Percentiles rank a stretch among this genome's conserved stretches.
Evolutionary conservation across 2,797 vertebrate genomes (phyloP).

Genomic region (Crypturellus tataupa): DNA sequence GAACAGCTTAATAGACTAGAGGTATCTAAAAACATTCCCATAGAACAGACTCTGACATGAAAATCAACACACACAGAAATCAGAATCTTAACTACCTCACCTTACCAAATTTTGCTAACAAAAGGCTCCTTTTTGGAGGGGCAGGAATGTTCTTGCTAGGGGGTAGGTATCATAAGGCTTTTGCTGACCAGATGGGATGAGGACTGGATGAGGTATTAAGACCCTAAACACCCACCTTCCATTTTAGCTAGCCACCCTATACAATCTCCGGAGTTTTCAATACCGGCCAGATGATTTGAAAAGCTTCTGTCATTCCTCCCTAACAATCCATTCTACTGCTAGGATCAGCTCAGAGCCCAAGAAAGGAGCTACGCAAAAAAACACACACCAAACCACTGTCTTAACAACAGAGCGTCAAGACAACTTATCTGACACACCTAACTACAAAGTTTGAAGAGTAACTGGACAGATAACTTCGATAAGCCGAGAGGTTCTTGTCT

Average conservation of each 20-base stretch:
- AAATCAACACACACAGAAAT: not conserved
- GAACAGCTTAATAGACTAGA: not conserved
- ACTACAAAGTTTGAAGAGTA: not conserved
- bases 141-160: not conserved
- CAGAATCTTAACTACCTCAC: not conserved
- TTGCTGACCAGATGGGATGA: not conserved
- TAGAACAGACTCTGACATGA: not conserved
- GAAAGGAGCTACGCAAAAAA: not conserved
- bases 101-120: not conserved
- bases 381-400: not conserved
- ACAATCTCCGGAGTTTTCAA: rapidly evolving
- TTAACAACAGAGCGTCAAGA: not conserved
- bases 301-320: not conserved
- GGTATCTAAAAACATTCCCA: not conserved
- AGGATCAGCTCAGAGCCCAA: not conserved
- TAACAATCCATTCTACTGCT: not conserved
- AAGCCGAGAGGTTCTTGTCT: not conserved
- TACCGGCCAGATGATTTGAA: not conserved
- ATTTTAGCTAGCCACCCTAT: not conserved
- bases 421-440: not conserved
- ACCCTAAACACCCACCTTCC: not conserved
- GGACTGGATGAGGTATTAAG: not conserved
- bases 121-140: not conserved
- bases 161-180: not conserved
- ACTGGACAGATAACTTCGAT: not conserved